Conservation (phyloP, 30 jellyfish, hydroid and myxozoan species). For the Hydractinia echinata region DNA sequence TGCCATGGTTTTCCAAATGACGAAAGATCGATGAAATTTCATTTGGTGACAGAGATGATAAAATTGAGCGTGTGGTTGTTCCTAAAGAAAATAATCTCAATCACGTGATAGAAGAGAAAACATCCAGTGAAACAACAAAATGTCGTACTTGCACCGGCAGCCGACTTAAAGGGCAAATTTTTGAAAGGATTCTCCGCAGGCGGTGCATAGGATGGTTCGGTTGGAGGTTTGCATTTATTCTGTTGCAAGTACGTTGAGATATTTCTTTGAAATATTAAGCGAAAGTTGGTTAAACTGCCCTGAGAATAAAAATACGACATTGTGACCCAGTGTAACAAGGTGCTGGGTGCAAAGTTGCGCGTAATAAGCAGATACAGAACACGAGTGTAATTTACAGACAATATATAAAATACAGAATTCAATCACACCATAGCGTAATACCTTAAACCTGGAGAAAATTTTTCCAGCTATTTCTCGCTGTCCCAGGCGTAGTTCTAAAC, state of each 20-base stretch:
- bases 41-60: conserved; percentile 4
- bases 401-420: not conserved
- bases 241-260: conserved; percentile 39
- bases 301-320: not conserved
- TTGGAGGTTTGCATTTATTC: conserved; percentile 32
- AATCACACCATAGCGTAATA: not conserved
- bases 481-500: conserved; percentile 27
- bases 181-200: not conserved
- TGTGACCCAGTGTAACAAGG: too few species aligned
- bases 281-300: conserved; percentile 67
- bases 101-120: not conserved
- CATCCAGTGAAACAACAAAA: too few species aligned
- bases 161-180: too few species aligned
- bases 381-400: not conserved
- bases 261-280: conserved; percentile 50
- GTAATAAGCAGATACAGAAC: too few species aligned
- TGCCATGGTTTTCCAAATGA: conserved; percentile 32
- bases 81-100: not conserved
- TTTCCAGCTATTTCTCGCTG: conserved; percentile 40
- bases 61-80: conserved; percentile 11
- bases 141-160: too few species aligned
- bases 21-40: conserved; percentile 27
- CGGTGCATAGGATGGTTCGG: conserved; percentile 5
- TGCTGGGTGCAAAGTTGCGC: too few species aligned
- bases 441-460: conserved; percentile 35